Evolutionary conservation across 2,113 vertebrate species (phyloP).

Genomic region (Chunga burmeisteri): DNA sequence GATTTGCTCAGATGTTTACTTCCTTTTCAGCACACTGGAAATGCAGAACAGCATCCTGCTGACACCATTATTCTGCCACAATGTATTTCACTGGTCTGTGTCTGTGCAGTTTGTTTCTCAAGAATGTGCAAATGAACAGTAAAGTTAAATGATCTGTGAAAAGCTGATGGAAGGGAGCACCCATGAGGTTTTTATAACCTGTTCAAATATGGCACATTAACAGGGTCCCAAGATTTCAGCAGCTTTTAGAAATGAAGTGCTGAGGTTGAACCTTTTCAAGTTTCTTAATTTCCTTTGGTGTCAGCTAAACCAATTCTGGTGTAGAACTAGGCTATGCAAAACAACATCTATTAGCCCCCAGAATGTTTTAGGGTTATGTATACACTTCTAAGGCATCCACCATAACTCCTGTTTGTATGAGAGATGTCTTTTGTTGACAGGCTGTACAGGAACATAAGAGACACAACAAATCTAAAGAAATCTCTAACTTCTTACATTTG

Average conservation of each 20-base stretch:
- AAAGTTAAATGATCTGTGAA: background rate
- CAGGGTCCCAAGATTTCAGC: background rate
- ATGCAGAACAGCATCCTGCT: background rate
- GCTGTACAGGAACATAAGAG: background rate
- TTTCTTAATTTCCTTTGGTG: background rate
- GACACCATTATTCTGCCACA: background rate
- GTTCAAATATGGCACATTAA: background rate
- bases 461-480: background rate
- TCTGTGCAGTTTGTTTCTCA: background rate
- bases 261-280: background rate
- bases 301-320: background rate
- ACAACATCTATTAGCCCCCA: background rate
- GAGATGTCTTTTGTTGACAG: background rate
- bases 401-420: background rate
- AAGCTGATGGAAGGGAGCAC: background rate
- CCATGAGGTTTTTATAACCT: background rate
- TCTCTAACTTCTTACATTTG: background rate
- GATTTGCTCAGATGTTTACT: background rate
- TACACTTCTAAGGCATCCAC: background rate
- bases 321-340: background rate
- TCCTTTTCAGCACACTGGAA: background rate
- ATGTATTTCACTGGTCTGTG: background rate
- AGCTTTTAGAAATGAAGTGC: background rate
- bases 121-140: background rate
- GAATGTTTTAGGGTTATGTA: background rate